These are phyloP conservation scores for Rynchops niger DNA, from an alignment of 2,113 vertebrate species.

Conservation along the genomic window DNA sequence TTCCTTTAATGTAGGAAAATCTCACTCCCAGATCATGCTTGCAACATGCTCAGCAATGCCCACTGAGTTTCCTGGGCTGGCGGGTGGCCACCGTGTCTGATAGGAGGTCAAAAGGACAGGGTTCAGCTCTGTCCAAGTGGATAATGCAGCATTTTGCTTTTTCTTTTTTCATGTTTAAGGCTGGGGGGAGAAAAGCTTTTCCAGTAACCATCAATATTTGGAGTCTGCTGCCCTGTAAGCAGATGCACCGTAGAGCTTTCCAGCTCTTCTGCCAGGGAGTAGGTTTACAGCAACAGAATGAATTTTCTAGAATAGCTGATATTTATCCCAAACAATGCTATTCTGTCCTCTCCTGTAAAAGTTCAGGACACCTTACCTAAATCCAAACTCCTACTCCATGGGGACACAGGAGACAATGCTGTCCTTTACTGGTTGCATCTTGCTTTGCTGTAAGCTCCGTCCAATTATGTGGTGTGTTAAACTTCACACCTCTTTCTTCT, in stretches of 20 bases:
- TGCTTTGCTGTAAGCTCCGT: background rate
- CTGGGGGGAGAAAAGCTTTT: fast-evolving
- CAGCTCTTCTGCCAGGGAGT: background rate
- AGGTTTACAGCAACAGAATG: background rate
- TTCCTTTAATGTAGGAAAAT: background rate
- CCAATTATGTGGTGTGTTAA: background rate
- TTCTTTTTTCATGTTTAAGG: background rate
- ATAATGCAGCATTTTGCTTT: background rate
- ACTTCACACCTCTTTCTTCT: background rate
- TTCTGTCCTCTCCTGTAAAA: background rate
- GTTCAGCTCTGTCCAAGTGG: background rate
- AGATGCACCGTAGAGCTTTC: background rate
- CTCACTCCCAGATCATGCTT: background rate
- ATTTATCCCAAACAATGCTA: background rate
- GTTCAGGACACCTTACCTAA: background rate
- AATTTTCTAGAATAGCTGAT: background rate
- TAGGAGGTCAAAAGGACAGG: background rate
- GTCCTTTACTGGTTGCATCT: background rate
- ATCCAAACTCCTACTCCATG: background rate
- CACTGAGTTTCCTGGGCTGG: background rate
- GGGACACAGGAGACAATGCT: background rate
- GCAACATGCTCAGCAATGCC: background rate
- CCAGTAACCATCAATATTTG: background rate
- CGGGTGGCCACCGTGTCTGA: background rate
- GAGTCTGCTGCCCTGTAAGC: background rate